phyloP scores from a whole-genome alignment of 1,140 invertebrate species.

The Diuraphis noxia region DNA sequence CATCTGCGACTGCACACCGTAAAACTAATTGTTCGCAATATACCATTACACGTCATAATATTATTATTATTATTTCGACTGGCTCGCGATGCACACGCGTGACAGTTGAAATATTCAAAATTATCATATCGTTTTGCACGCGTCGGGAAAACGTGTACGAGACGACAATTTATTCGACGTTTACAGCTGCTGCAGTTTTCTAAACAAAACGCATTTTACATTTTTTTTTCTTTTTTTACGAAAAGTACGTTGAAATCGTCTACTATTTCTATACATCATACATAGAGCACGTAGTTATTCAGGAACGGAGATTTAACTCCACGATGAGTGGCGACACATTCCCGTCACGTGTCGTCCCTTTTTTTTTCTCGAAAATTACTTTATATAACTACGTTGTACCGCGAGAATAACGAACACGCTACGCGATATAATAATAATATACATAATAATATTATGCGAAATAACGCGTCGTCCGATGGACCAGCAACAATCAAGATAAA shows the following conservation, averaged over 20 bases:
- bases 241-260: not conserved
- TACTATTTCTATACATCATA: not conserved
- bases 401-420: not conserved
- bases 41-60: not conserved
- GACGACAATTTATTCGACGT: not conserved
- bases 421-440: not conserved
- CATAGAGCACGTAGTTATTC: no score
- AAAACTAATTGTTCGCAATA: no score
- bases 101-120: no score
- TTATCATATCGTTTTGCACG: not conserved
- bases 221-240: not conserved
- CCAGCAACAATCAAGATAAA: not conserved
- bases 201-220: not conserved
- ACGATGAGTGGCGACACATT: not conserved
- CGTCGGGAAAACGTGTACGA: not conserved
- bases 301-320: not conserved
- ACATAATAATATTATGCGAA: not conserved
- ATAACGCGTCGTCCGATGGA: not conserved
- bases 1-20: not conserved
- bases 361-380: not conserved
- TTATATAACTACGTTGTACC: not conserved
- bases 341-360: not conserved
- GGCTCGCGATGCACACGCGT: not conserved
- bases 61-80: not conserved
- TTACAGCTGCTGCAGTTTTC: not conserved